Evolutionary conservation across 2,113 vertebrate genomes (phyloP).

Genomic region (Dipodomys merriami): DNA sequence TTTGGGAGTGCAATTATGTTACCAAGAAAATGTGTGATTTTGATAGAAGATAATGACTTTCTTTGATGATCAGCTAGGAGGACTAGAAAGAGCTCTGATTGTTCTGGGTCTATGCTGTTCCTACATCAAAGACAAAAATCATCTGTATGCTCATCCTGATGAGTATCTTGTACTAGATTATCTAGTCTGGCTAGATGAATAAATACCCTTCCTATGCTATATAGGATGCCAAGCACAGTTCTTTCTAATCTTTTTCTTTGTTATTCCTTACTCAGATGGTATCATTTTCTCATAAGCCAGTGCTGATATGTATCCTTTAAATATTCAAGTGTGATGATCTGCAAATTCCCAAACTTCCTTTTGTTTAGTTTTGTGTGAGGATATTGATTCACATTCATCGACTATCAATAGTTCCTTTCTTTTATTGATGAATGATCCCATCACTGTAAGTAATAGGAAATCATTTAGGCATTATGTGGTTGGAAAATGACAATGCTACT

Average conservation of each 20-base stretch:
- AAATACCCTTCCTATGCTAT: neutral
- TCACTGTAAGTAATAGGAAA: neutral
- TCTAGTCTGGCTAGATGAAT: neutral
- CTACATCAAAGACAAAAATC: neutral
- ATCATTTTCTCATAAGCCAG: neutral
- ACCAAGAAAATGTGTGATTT: neutral
- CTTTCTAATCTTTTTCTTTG: neutral
- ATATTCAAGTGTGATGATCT: neutral
- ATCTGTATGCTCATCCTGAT: neutral
- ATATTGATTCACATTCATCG: neutral
- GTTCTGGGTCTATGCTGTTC: neutral
- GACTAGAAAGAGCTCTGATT: neutral
- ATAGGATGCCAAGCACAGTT: neutral
- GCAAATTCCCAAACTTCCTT: neutral
- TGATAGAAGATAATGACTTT: neutral
- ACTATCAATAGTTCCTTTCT: slow-evolving; percentile 3
- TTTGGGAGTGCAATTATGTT: neutral
- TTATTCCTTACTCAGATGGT: neutral
- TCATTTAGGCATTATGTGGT: neutral
- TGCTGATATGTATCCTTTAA: neutral
- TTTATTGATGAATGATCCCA: neutral
- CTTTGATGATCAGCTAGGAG: neutral
- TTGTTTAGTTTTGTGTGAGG: neutral
- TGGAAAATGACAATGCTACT: neutral
- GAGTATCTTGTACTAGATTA: neutral